A percentile compares a stretch with the other conserved stretches of the same genome.
Evolutionary conservation across 2,113 vertebrate genomes (phyloP).

Genomic region (Gavialis gangeticus): DNA sequence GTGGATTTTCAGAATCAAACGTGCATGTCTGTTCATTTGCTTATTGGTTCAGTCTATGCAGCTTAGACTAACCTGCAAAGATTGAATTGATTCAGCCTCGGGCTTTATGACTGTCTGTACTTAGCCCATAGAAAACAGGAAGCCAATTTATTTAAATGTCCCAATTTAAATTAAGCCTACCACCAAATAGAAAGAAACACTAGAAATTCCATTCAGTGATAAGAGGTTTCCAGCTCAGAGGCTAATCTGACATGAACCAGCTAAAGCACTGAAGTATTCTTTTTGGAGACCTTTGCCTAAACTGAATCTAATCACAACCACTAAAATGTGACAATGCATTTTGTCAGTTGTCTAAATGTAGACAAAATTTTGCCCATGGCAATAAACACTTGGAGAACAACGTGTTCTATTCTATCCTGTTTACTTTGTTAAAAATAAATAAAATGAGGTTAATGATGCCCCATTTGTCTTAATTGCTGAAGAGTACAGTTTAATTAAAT

Average conservation of each 20-base stretch:
- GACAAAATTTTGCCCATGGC: not conserved
- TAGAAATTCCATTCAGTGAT: not conserved
- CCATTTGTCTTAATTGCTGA: constrained; percentile 17
- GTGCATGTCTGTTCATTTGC: too few relatives aligned
- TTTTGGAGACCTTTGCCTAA: not conserved
- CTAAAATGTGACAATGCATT: not conserved
- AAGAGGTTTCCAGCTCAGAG: not conserved
- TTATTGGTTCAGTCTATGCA: too few relatives aligned
- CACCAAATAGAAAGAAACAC: not conserved
- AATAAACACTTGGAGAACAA: not conserved
- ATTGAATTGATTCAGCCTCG: too few relatives aligned
- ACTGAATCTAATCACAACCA: not conserved
- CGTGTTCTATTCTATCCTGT: not conserved
- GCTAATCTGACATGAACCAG: not conserved
- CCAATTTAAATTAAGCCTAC: constrained; percentile 42
- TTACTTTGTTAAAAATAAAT: not conserved
- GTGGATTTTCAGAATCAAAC: too few relatives aligned
- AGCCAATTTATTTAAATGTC: not conserved
- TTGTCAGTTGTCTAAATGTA: not conserved
- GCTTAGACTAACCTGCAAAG: too few relatives aligned
- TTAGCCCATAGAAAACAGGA: not conserved
- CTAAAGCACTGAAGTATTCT: not conserved
- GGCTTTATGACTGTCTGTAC: too few relatives aligned
- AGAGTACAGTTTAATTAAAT: constrained; percentile 49
- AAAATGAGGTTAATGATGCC: not conserved